Conservation (phyloP, 2,888 invertebrate genomes). For the Andrena hattorfiana region DNA sequence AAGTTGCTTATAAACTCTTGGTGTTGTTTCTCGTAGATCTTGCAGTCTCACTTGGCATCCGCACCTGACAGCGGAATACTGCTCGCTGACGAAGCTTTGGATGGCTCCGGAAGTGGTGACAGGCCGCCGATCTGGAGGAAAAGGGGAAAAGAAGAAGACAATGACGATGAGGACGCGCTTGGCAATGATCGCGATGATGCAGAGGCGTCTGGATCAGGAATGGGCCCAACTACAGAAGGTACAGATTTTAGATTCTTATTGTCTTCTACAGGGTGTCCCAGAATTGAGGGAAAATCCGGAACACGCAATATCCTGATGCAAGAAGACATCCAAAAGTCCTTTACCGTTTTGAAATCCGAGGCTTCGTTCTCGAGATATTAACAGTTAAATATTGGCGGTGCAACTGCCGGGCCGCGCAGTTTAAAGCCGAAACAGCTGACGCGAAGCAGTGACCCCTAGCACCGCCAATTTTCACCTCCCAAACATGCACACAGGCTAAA, state of each 20-base stretch:
- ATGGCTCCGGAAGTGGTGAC: conserved; percentile 83
- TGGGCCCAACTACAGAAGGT: conserved; percentile 77
- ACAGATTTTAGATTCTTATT: background rate
- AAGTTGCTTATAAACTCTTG: background rate
- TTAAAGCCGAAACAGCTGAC: no score
- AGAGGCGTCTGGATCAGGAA: conserved; percentile 80
- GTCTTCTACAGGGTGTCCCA: background rate
- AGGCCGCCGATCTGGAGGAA: conserved; percentile 75
- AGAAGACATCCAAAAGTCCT: no score
- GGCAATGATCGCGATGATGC: conserved; percentile 75
- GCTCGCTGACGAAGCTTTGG: conserved; percentile 81
- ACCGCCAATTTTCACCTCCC: no score
- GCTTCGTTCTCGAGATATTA: no score
- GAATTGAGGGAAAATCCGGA: no score
- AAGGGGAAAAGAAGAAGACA: conserved; percentile 57
- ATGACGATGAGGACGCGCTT: conserved; percentile 75
- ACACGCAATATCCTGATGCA: no score
- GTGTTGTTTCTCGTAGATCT: conserved; percentile 71
- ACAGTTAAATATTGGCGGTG: no score
- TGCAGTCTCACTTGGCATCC: conserved; percentile 81
- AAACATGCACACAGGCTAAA: no score
- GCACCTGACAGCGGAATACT: conserved; percentile 80
- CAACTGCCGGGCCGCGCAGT: no score
- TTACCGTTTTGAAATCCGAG: no score
- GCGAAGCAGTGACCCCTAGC: no score